Percentiles rank a stretch among this genome's conserved stretches.
phyloP scores from a whole-genome alignment of 2,797 vertebrate species.

The Bryconaethiops microstoma region DNA sequence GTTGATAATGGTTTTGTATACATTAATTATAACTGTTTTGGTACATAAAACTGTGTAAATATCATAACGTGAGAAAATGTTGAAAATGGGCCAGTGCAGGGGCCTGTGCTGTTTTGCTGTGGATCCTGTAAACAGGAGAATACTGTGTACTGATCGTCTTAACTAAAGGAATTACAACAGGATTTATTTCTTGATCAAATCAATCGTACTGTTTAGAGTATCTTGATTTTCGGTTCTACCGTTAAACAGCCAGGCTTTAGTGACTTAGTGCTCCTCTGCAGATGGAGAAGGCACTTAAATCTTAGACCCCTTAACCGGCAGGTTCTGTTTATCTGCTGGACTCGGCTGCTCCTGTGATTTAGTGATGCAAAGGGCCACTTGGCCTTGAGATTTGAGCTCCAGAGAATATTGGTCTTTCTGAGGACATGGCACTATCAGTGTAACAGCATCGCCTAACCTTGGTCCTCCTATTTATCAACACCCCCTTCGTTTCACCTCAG shows the following conservation, averaged over 20 bases:
- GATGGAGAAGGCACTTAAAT: constrained; percentile 27
- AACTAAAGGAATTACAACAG: not conserved
- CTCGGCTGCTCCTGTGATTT: constrained; percentile 39
- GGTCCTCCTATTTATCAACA: constrained; percentile 47
- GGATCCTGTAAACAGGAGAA: not conserved
- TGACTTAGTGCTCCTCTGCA: constrained; percentile 24
- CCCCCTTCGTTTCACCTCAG: not conserved
- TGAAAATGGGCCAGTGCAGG: not conserved
- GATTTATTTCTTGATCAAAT: not conserved
- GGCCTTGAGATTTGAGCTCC: constrained; percentile 46
- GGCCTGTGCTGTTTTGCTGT: not conserved
- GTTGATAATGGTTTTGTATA: no score
- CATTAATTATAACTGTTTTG: no score
- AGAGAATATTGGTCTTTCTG: constrained; percentile 47
- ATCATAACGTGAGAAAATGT: no score
- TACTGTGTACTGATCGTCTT: not conserved
- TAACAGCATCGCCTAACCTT: constrained; percentile 43
- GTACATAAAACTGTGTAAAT: no score
- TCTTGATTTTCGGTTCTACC: not conserved
- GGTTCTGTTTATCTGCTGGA: constrained; percentile 21
- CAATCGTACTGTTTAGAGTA: not conserved
- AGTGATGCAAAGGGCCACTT: constrained; percentile 31
- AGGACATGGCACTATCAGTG: constrained; percentile 21
- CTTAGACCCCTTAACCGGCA: constrained; percentile 33
- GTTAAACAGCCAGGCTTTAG: not conserved